These are phyloP conservation scores for Trinorchestia longiramus DNA, from an alignment of 1,140 invertebrate genomes.

Conservation along the genomic window DNA sequence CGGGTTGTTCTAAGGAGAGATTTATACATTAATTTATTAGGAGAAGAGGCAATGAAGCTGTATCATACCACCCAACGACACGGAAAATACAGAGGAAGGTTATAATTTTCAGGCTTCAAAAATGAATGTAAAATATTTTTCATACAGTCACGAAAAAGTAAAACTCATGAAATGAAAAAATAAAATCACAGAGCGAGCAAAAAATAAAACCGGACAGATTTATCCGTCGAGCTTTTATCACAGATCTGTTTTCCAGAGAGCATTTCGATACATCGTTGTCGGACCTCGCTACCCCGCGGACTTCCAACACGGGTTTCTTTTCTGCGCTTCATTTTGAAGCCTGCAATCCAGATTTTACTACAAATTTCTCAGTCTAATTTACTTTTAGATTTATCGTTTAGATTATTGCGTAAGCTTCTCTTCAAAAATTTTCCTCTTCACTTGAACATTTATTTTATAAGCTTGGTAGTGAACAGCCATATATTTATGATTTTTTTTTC, in stretches of 20 bases:
- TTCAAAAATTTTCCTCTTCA: neutral
- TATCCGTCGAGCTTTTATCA: neutral
- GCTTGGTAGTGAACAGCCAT: neutral
- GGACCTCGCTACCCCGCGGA: neutral
- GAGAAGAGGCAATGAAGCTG: neutral
- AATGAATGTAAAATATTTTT: neutral
- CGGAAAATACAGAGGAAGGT: neutral
- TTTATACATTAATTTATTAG: neutral
- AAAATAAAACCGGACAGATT: neutral
- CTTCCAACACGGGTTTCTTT: neutral
- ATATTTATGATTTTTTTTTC: neutral
- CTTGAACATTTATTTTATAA: neutral
- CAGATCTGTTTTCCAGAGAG: neutral
- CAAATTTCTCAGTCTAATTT: neutral
- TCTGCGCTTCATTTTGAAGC: neutral
- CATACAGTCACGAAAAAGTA: neutral
- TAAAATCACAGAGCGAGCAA: neutral
- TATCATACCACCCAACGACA: neutral
- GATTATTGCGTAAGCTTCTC: neutral
- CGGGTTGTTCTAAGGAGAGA: neutral
- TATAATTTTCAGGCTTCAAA: neutral
- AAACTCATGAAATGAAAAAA: neutral
- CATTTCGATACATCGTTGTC: neutral
- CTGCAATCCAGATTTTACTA: neutral
- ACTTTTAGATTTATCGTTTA: neutral